Evolutionary conservation across 2,888 invertebrate species (phyloP).

Genomic region (Mimachlamys varia): DNA sequence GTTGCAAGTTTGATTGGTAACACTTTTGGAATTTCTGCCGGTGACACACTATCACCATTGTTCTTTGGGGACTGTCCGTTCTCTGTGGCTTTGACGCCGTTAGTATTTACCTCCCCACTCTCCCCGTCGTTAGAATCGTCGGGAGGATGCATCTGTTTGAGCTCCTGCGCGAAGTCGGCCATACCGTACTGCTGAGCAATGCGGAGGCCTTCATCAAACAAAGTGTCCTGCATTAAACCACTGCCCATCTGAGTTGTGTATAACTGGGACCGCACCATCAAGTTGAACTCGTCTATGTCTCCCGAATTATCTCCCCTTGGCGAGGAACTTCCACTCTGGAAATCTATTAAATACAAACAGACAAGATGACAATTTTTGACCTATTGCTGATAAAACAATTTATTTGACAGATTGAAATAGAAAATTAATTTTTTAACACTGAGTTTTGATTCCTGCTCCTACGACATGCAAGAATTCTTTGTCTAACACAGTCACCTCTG

Average conservation of each 20-base stretch:
- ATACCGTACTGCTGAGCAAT: slow-evolving; percentile 81
- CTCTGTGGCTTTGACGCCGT: background rate
- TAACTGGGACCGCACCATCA: slow-evolving; percentile 41
- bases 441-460: no score
- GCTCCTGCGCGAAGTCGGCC: slow-evolving; percentile 77
- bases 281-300: slow-evolving; percentile 53
- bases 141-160: slow-evolving; percentile 67
- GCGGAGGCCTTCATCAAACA: slow-evolving; percentile 83
- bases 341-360: slow-evolving; percentile 37
- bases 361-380: background rate
- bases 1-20: slow-evolving; percentile 13
- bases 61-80: slow-evolving; percentile 4
- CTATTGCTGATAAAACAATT: no score
- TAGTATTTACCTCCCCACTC: background rate
- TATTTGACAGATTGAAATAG: no score
- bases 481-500: no score
- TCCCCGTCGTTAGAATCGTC: slow-evolving; percentile 38
- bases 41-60: slow-evolving; percentile 19
- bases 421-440: no score
- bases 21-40: background rate
- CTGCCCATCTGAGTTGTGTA: slow-evolving; percentile 19
- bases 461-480: no score
- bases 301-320: slow-evolving; percentile 51
- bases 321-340: slow-evolving; percentile 52
- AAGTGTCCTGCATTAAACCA: slow-evolving; percentile 56